phyloP scores from a whole-genome alignment of 2,888 invertebrate species.

The Nasonia oneida region DNA sequence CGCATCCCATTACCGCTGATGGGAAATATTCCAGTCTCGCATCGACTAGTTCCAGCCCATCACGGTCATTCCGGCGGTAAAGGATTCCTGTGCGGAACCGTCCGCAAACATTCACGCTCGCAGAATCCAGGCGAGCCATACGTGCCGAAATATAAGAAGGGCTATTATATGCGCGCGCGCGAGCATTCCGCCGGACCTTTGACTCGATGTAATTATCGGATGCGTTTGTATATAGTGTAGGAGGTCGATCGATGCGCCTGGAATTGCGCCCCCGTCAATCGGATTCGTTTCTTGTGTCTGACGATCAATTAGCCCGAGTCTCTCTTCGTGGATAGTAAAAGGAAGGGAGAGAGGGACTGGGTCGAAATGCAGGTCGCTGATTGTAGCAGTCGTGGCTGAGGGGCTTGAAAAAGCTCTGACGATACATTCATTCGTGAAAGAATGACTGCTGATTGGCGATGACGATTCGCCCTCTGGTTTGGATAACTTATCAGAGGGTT shows the following conservation, averaged over 20 bases:
- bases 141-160: too few species aligned
- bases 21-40: background rate
- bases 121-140: background rate
- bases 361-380: background rate
- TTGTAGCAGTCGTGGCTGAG: background rate
- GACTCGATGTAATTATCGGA: conserved; percentile 18
- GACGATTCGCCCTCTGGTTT: background rate
- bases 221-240: background rate
- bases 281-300: conserved; percentile 7
- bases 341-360: background rate
- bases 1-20: background rate
- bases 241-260: background rate
- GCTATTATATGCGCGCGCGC: background rate
- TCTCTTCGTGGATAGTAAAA: background rate
- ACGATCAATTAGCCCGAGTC: background rate
- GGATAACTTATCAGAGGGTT: background rate
- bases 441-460: background rate
- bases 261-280: conserved; percentile 3
- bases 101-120: background rate
- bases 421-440: conserved; percentile 16
- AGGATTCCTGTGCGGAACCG: background rate
- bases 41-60: background rate
- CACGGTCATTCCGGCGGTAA: background rate
- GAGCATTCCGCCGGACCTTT: background rate
- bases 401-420: background rate